Conservation (phyloP, 2,888 invertebrate genomes). For the Diarsia dahlii region DNA sequence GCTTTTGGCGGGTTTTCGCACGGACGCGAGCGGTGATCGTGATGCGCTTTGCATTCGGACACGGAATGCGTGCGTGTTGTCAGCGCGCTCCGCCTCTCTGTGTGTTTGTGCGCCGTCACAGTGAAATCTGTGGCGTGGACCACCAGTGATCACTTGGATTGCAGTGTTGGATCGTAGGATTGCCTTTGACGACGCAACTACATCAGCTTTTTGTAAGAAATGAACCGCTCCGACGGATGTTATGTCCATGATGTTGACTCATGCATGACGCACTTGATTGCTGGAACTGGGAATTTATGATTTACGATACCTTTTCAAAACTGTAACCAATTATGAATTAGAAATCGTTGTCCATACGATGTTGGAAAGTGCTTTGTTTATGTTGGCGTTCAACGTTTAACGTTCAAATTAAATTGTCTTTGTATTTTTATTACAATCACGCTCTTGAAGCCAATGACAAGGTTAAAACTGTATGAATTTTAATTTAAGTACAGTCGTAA, state of each 20-base stretch:
- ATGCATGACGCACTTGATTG: conserved; percentile 89
- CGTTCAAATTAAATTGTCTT: conserved; percentile 43
- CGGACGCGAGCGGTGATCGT: conserved; percentile 80
- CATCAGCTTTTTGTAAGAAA: conserved; percentile 85
- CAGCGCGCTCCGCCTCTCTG: conserved; percentile 71
- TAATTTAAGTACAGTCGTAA: conserved; percentile 38
- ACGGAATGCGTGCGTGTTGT: conserved; percentile 85
- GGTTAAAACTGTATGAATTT: conserved; percentile 57
- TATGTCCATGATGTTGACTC: conserved; percentile 89
- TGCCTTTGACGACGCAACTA: conserved; percentile 77
- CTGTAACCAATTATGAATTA: conserved; percentile 58
- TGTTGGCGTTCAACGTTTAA: conserved; percentile 29
- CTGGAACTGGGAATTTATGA: conserved; percentile 85
- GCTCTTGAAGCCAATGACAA: conserved; percentile 56
- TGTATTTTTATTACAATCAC: conserved; percentile 44
- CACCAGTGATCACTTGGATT: conserved; percentile 88
- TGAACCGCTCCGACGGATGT: conserved; percentile 84
- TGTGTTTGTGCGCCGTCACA: conserved; percentile 79
- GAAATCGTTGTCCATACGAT: conserved; percentile 40
- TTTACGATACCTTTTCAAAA: conserved; percentile 68
- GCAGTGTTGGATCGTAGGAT: conserved; percentile 89
- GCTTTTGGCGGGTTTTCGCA: conserved; percentile 89
- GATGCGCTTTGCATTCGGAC: conserved; percentile 84
- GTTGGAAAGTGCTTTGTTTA: conserved; percentile 51
- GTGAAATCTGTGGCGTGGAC: conserved; percentile 84